Base-by-base conservation (phyloP, 2,888 invertebrate species). In the Polydrusus tereticollis region DNA sequence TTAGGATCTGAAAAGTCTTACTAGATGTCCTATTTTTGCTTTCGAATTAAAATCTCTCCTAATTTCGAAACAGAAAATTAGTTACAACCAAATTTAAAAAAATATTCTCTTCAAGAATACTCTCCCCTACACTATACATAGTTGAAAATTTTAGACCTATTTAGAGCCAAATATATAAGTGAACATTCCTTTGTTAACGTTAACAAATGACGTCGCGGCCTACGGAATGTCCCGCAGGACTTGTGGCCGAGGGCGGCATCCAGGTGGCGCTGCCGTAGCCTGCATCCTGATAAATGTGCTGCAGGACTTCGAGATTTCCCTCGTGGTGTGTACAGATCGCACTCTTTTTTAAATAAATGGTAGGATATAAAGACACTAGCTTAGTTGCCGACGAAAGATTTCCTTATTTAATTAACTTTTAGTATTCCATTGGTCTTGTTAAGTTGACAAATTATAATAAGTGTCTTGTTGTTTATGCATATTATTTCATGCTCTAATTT, bases 201-300 rank as follows among this genome's bases (percentile, higher is more conserved):
- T 69, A 73, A 73, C 73, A 69, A 73, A 73, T 63, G 60, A 73
- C 69, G 26, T 60, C 63, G 69, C 55, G 65, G 68, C 65, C 33
- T 52, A 47, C 43, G 43, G 66, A 60, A 68, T 59, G 45, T 73
- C 73, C 73, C 64, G 69, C 23, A 69, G 73, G 69, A 64, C 50
- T 8, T 66, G 38, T 47, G 65, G 52, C 41, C 55, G 18, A 59
- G 26, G 52, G 45, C 52, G 38, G 59, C 64, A 41, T 63, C 62
- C 60, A 58, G 65, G 69, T 63, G 69, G 45, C 43, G 60, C 36
- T 45, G 26, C 26, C 45, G 59, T 41, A 18, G 50, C 43, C 63
- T 68, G 72, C 72, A 72, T 72, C 63, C 69, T 73, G 73, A 73
- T 69, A 69, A 73, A 73, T 73, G 73, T 47, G 69, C 59, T 64